Percentiles rank a stretch among this genome's conserved stretches.
Conservation (phyloP, 2,888 invertebrate species). For the Macrosiphum euphorbiae region DNA sequence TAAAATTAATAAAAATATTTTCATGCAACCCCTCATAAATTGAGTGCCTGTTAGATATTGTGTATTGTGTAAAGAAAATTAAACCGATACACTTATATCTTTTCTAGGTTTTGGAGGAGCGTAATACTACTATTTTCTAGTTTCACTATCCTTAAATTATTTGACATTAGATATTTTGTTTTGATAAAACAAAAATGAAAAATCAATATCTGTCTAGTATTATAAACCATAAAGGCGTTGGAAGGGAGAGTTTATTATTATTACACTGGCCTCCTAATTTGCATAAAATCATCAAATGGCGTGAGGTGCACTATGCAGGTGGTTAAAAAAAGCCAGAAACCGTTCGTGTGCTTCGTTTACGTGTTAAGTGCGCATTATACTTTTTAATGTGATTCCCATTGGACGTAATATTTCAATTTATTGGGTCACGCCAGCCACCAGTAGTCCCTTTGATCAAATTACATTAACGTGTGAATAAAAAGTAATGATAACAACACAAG, state of each 20-base stretch:
- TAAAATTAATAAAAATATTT: background rate
- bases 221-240: slow-evolving; percentile 36
- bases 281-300: slow-evolving; percentile 57
- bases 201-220: slow-evolving; percentile 29
- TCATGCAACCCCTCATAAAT: background rate
- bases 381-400: slow-evolving; percentile 50
- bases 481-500: slow-evolving; percentile 29
- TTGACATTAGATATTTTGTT: background rate
- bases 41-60: background rate
- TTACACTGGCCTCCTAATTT: slow-evolving; percentile 37
- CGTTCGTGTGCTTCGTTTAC: slow-evolving; percentile 50
- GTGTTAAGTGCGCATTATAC: slow-evolving; percentile 56
- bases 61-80: background rate
- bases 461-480: slow-evolving; percentile 35
- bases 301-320: slow-evolving; percentile 37
- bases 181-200: slow-evolving; percentile 17
- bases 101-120: background rate
- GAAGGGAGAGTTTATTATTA: slow-evolving; percentile 5
- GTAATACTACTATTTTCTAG: background rate
- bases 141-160: background rate
- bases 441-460: slow-evolving; percentile 45
- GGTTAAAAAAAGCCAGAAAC: slow-evolving; percentile 26
- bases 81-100: background rate
- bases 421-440: slow-evolving; percentile 45
- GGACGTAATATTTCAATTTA: slow-evolving; percentile 60